phyloP scores from a whole-genome alignment of 1,140 invertebrate genomes.

The Potamilus streckersoni region DNA sequence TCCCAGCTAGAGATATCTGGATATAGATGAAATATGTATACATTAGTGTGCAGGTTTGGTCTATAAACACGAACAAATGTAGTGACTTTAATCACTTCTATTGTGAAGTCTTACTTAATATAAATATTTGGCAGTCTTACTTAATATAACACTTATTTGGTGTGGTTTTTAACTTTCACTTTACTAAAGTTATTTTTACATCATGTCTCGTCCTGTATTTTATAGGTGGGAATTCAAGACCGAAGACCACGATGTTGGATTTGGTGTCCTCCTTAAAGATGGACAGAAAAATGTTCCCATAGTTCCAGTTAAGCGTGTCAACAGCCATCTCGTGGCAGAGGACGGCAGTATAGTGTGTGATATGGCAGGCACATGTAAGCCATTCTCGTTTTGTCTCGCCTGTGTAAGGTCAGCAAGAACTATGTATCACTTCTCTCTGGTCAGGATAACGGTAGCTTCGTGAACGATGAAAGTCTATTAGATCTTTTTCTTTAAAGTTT shows the following conservation, averaged over 20 bases:
- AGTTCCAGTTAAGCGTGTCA: conserved; percentile 78
- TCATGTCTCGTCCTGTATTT: conserved; percentile 30
- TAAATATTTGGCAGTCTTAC: background rate
- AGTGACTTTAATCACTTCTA: background rate
- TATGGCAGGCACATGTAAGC: conserved; percentile 84
- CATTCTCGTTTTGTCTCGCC: background rate
- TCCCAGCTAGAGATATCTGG: no score
- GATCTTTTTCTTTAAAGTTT: no score
- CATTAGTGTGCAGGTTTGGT: background rate
- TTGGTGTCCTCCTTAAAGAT: conserved; percentile 78
- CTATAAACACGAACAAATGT: background rate
- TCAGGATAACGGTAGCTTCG: no score
- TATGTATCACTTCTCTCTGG: no score
- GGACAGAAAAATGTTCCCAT: conserved; percentile 74
- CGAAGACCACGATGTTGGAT: conserved; percentile 89
- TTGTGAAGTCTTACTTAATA: background rate
- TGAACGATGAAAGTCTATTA: no score
- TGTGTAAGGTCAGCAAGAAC: background rate
- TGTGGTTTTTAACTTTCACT: no score
- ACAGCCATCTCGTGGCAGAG: conserved; percentile 82
- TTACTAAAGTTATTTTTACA: no score
- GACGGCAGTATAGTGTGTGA: conserved; percentile 81
- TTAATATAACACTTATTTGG: no score
- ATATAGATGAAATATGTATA: no score
- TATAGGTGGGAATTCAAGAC: conserved; percentile 89